Base-by-base conservation (phyloP, 2,888 invertebrate species). In the Melanchra persicariae region DNA sequence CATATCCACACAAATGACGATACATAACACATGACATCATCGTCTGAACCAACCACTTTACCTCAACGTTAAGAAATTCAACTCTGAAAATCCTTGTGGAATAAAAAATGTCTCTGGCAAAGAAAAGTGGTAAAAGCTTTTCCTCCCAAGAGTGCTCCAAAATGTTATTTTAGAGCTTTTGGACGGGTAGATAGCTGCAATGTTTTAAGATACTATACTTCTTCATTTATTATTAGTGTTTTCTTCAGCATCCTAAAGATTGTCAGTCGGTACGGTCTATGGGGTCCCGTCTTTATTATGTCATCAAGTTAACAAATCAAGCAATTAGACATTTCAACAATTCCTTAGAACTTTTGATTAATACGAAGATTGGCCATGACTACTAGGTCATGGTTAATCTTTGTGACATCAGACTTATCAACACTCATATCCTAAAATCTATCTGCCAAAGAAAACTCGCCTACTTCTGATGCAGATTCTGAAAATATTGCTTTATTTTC, bases 21-120 rank as follows among this genome's bases (percentile, higher is more conserved):
- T 84, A 79, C 70, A 76, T 67, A 81, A 81, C 66, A 61, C 30
- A 79, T 85, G 85, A 85, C 81, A 77, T 85, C 85, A 85, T 51
- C 58, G 66, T 55, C 70, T 70, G 47, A 47, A 24, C 58, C 37
- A 47, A 64, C 40, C 37, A 45, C 51, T 68, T 63, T 62, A 70
- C 64, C 37, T 49, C 34, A 68, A 68, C 40, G 22, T 61, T 30
- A 64, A 63, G 70, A 67, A 71, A 79, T 63, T 75, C 51, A 22
- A 51, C 49, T 26, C 51, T 43, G n/a, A 61, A 63, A 77, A 77
- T 64, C 22, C 24, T 64, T 30, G n/a, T 60, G 54, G 54, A 49
- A 72, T 49, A 73, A 59, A 75, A 75, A 74, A 74, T 67, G 34
- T 26, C 57, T 37, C 26, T 17, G 10, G 52, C 45, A 22, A 72